A percentile compares a stretch with the other conserved stretches of the same genome.
Conservation (phyloP, 2,797 vertebrate genomes). For the Glossophaga mutica region DNA sequence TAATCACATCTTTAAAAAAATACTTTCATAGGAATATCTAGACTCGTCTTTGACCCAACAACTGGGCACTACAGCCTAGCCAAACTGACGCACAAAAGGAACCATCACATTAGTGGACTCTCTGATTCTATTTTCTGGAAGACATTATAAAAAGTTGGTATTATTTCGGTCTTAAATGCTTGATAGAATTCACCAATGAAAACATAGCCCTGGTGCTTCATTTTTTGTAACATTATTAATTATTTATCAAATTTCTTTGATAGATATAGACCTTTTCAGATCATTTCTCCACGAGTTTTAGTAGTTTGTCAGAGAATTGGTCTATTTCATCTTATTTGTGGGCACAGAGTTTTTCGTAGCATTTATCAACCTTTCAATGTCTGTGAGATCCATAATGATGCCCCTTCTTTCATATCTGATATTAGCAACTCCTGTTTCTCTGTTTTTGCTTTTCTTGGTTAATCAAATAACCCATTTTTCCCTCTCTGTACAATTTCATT, state of each 20-base stretch:
- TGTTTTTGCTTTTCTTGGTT: neutral
- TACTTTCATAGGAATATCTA: neutral
- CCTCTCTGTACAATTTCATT: neutral
- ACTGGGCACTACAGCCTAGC: neutral
- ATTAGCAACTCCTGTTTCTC: neutral
- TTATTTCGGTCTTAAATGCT: neutral
- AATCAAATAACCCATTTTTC: neutral
- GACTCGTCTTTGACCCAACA: neutral
- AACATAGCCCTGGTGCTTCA: neutral
- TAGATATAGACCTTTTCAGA: neutral
- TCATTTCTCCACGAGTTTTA: neutral
- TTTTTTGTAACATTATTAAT: neutral
- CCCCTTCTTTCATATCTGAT: neutral
- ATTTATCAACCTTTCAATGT: neutral
- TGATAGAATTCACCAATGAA: neutral
- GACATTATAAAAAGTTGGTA: neutral
- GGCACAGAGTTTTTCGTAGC: neutral
- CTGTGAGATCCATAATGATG: neutral
- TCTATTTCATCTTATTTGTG: neutral
- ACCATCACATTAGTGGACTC: neutral
- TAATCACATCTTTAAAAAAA: neutral
- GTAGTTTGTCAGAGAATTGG: neutral
- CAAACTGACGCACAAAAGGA: neutral
- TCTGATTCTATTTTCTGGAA: neutral
- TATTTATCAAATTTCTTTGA: neutral